Conservation (phyloP, 2,113 vertebrate species). For the Protobothrops mucrosquamatus region DNA sequence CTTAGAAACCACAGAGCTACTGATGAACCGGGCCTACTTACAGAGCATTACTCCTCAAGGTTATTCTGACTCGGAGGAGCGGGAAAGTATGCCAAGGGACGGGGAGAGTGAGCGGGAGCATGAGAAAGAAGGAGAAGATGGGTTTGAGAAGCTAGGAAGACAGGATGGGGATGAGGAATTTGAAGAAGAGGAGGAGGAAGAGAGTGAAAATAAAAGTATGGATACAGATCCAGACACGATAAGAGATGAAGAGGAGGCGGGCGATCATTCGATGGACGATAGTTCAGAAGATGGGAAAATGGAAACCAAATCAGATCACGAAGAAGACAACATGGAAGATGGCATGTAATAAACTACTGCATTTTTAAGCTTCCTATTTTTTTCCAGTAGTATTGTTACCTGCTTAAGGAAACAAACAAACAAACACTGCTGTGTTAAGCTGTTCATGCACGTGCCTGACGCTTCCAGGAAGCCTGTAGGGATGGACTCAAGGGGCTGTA, state of each 20-base stretch:
- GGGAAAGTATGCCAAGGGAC: constrained; percentile 88
- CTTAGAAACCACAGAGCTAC: constrained; percentile 95
- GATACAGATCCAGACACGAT: constrained; percentile 97
- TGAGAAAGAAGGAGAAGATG: constrained; percentile 88
- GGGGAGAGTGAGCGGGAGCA: constrained; percentile 88
- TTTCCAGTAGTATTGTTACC: constrained; percentile 92
- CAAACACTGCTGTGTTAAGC: constrained; percentile 92
- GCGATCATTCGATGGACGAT: constrained; percentile 98
- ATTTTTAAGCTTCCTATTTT: constrained; percentile 87
- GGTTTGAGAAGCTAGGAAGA: constrained; percentile 88
- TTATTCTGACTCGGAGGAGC: constrained; percentile 93
- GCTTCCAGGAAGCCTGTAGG: constrained; percentile 95
- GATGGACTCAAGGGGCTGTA: constrained; percentile 83
- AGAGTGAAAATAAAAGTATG: constrained; percentile 98
- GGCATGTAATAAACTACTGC: constrained; percentile 92
- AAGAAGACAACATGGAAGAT: constrained; percentile 95
- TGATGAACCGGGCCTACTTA: constrained; percentile 95
- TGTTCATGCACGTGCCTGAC: constrained; percentile 98
- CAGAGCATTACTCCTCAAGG: constrained; percentile 95
- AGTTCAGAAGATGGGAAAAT: constrained; percentile 98
- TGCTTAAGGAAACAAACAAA: constrained; percentile 74
- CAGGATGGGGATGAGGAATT: constrained; percentile 89
- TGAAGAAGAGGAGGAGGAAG: constrained; percentile 94
- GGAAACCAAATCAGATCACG: constrained; percentile 99
- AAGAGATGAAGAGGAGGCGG: constrained; percentile 96